Conservation (phyloP, 2,797 vertebrate species). For the Poliocrania exsul region DNA sequence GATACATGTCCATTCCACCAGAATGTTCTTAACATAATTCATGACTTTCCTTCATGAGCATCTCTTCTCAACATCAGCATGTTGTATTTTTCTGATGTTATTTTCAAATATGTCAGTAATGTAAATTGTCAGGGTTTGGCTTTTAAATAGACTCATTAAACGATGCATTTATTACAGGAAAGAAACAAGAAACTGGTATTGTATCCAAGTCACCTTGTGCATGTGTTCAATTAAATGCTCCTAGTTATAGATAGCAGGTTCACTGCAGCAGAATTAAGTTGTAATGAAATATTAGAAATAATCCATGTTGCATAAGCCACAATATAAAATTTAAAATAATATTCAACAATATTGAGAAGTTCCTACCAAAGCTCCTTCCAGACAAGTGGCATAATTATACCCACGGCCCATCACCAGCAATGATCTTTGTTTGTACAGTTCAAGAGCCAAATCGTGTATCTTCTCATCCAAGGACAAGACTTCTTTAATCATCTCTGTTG, state of each 20-base stretch:
- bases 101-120: background rate
- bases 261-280: background rate
- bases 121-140: background rate
- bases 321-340: background rate
- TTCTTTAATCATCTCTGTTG: slow-evolving; percentile 88
- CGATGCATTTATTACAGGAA: background rate
- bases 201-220: background rate
- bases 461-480: slow-evolving; percentile 89
- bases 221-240: background rate
- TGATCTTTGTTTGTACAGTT: slow-evolving; percentile 89
- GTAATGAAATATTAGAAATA: background rate
- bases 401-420: slow-evolving; percentile 95
- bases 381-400: slow-evolving; percentile 94
- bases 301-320: background rate
- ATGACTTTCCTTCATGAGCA: background rate
- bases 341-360: background rate
- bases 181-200: background rate
- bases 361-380: slow-evolving; percentile 95
- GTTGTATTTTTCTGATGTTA: background rate
- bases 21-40: background rate
- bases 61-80: background rate
- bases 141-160: background rate
- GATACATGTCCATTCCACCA: accelerated
- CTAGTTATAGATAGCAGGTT: background rate
- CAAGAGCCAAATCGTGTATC: slow-evolving; percentile 88